A percentile compares a stretch with the other conserved stretches of the same genome.
phyloP scores from a whole-genome alignment of 1,140 invertebrate species.

The Zaprionus tsacasi region DNA sequence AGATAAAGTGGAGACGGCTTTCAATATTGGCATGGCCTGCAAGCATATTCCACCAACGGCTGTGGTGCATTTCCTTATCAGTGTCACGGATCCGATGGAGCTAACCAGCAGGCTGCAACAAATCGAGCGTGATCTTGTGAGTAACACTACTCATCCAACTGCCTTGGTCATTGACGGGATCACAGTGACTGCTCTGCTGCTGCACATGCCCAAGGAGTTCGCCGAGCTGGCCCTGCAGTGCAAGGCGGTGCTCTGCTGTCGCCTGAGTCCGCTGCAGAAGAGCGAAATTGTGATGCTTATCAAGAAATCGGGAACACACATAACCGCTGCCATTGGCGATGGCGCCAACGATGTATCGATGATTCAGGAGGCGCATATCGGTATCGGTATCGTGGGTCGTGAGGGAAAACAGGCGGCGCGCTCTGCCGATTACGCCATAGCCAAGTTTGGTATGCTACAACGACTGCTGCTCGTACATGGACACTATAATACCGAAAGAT shows the following conservation, averaged over 20 bases:
- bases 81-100: constrained; percentile 84
- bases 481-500: constrained; percentile 90
- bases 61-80: constrained; percentile 86
- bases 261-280: constrained; percentile 93
- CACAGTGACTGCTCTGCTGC: constrained; percentile 85
- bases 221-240: constrained; percentile 86
- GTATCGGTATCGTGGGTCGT: constrained; percentile 90
- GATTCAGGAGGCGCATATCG: constrained; percentile 92
- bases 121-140: constrained; percentile 11
- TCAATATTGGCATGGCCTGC: constrained; percentile 90
- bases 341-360: constrained; percentile 93
- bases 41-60: constrained; percentile 89
- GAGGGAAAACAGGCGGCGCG: constrained; percentile 92
- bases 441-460: constrained; percentile 89
- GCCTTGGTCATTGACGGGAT: constrained; percentile 89
- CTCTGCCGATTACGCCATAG: constrained; percentile 87
- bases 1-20: constrained; percentile 91
- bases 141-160: constrained; percentile 52
- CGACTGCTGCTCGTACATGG: constrained; percentile 89
- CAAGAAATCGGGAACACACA: constrained; percentile 85
- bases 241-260: constrained; percentile 89
- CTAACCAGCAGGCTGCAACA: constrained; percentile 73
- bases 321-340: constrained; percentile 91
- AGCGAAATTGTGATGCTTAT: constrained; percentile 89
- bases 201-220: constrained; percentile 84